Evolutionary conservation across 92 coral and sea anemone genomes (phyloP).

Genomic region (Bergia sp.): DNA sequence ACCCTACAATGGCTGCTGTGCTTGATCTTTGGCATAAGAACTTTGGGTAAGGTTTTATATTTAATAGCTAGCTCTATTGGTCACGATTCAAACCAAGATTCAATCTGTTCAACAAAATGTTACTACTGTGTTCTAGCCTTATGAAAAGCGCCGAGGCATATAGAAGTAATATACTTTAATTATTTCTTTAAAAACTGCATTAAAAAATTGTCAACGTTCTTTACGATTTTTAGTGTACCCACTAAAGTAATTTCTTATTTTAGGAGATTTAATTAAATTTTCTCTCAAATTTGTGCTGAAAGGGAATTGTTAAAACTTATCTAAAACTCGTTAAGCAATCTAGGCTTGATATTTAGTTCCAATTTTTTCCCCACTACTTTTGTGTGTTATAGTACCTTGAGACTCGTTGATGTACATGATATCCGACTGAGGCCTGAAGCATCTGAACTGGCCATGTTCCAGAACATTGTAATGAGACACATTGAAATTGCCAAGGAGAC

Average conservation of each 20-base stretch:
- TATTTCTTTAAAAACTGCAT: too few species aligned
- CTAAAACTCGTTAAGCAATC: background rate
- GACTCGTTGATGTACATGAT: slow-evolving; percentile 92
- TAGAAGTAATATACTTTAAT: too few species aligned
- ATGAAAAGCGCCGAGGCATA: too few species aligned
- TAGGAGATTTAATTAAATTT: background rate
- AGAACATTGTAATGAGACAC: slow-evolving; percentile 98
- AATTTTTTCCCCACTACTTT: background rate
- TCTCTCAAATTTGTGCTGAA: background rate
- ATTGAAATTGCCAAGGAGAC: slow-evolving; percentile 99
- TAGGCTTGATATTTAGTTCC: background rate
- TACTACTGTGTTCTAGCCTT: background rate
- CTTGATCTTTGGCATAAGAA: slow-evolving; percentile 96
- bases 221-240: background rate
- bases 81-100: background rate
- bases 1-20: slow-evolving; percentile 99
- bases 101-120: background rate
- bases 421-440: slow-evolving; percentile 93
- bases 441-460: slow-evolving; percentile 95
- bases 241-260: background rate
- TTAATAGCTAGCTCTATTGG: background rate
- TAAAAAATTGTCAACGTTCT: too few species aligned
- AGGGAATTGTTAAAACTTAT: too few species aligned
- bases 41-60: slow-evolving; percentile 71
- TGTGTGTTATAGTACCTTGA: slow-evolving; percentile 58